Base-by-base conservation (phyloP, 2,888 invertebrate species). In the Machimus atricapillus region DNA sequence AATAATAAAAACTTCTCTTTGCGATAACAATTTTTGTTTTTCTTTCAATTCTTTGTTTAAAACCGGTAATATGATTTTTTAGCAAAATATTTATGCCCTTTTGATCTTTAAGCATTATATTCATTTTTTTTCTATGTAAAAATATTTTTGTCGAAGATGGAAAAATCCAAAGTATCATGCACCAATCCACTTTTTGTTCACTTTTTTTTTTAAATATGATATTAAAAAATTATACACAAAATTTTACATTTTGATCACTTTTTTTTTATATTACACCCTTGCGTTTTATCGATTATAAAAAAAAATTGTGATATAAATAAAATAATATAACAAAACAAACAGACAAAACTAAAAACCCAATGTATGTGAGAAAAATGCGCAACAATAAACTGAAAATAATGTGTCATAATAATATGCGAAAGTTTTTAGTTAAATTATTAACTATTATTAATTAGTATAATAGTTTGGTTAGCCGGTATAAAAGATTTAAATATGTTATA, bases 1-100 rank as follows among this genome's bases (percentile, higher is more conserved):
- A 85, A 85, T 81, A 86, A 81, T 79, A 88, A 88, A 52, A 86
- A 66, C 3, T 73, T n/a, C n/a, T n/a, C 52, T 52, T 52, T 16
- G 16, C 5, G 52, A 52, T n/a, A 52, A 52, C 7, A n/a, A n/a
- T 52, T n/a, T n/a, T 52, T 52, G n/a, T n/a, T 52, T 52, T n/a
- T n/a, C 8, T 52, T 52, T n/a, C 52, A 34, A 34, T 34, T 34
- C 7, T 34, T 34, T 34, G 1, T 6, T 34, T 1, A 7, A 34
- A 6, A 0, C 34, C 34, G 34, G 7, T 6, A 34, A 34, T 4
- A 34, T 34, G 6, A 34, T 7, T 31, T n/a, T 7, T 34, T 34
- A 34, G 34, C 34, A 34, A 34, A 7, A 34, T 34, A 2, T 6
- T 0, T 34, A 34, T 34, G 34, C 34, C 34, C 7, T 34, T 34